Conservation (phyloP, 2,797 vertebrate genomes). For the Diceros bicornis region DNA sequence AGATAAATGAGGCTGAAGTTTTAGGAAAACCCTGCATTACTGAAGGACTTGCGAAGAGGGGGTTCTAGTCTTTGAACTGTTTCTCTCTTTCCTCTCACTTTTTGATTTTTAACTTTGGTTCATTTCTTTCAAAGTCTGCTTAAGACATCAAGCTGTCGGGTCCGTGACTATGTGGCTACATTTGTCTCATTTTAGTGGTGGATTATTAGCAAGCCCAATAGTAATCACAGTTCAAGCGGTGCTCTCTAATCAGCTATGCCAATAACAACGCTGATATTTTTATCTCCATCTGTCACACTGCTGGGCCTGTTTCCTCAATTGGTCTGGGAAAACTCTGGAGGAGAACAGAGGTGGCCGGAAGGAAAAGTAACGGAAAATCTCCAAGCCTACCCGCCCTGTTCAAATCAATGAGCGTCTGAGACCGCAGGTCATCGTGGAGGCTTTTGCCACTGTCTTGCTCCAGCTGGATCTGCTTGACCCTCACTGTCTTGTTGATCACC, state of each 20-base stretch:
- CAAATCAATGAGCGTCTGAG: constrained; percentile 96
- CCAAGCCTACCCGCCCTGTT: constrained; percentile 94
- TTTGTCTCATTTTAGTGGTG: neutral
- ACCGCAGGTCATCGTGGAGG: constrained; percentile 94
- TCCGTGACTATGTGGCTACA: neutral
- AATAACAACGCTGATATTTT: neutral
- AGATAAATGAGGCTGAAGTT: constrained; percentile 51
- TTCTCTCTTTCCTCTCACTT: neutral
- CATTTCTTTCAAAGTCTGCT: neutral
- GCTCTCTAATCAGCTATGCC: neutral
- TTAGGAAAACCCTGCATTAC: constrained; percentile 53
- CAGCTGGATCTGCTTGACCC: constrained; percentile 97
- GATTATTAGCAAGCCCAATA: neutral
- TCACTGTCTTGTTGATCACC: constrained; percentile 91
- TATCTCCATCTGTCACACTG: neutral
- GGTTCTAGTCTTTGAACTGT: neutral
- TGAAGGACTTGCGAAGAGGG: constrained; percentile 67
- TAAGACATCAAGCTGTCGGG: neutral
- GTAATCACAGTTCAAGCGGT: neutral
- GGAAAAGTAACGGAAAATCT: neutral
- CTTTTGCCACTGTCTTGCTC: constrained; percentile 99
- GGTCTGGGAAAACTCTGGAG: neutral
- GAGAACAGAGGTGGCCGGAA: constrained; percentile 47
- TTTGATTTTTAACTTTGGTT: constrained; percentile 13
- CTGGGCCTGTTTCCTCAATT: neutral